Evolutionary conservation across 2,113 vertebrate genomes (phyloP).

Genomic region (Sebastes fasciatus): DNA sequence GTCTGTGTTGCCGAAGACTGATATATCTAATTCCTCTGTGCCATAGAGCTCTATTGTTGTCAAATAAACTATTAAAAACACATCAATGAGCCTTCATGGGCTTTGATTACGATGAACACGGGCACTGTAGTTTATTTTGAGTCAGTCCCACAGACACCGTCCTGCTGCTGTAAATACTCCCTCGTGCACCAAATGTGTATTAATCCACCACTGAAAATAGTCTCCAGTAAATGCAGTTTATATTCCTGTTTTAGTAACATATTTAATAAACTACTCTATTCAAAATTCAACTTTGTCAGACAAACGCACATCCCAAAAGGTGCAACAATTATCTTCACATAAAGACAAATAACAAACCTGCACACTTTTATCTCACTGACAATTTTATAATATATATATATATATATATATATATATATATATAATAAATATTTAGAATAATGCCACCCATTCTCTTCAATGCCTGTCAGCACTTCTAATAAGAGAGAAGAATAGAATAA

Average conservation of each 20-base stretch:
- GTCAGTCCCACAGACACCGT: constrained; percentile 15
- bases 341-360: neutral
- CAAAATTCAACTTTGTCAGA: neutral
- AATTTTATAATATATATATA: neutral
- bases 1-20: neutral
- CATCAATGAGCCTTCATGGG: neutral
- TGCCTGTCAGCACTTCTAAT: neutral
- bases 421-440: neutral
- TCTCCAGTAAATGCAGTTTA: neutral
- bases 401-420: too few species aligned
- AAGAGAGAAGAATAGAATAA: too few species aligned
- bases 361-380: neutral
- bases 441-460: neutral
- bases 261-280: neutral
- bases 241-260: neutral
- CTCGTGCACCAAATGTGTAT: neutral
- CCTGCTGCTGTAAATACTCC: constrained; percentile 16
- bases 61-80: constrained; percentile 14
- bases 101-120: constrained; percentile 13
- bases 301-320: too few species aligned
- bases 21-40: neutral
- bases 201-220: neutral
- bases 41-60: neutral
- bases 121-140: constrained; percentile 19
- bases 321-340: too few species aligned